These are phyloP conservation scores for Triops longicaudatus DNA, from an alignment of 1,140 invertebrate species.

Conservation along the genomic window DNA sequence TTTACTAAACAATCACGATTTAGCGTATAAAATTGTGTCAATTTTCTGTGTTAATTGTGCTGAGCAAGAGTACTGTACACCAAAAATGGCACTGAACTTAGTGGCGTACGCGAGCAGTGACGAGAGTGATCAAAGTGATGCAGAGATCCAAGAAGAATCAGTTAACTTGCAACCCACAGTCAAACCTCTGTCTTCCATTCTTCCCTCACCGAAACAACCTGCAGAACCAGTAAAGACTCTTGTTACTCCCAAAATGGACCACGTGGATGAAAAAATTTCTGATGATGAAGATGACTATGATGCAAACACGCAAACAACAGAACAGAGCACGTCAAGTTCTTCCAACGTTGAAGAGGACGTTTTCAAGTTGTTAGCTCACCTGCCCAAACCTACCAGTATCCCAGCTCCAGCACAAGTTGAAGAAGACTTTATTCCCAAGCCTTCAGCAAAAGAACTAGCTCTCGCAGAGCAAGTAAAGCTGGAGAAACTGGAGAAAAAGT, in stretches of 20 bases:
- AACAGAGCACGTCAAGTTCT: neutral
- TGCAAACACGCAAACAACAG: neutral
- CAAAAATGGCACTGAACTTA: conserved; percentile 19
- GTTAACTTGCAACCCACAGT: neutral
- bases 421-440: conserved; percentile 12
- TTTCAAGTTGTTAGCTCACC: neutral
- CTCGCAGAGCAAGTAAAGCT: conserved; percentile 20
- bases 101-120: conserved; percentile 23
- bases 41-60: too few relatives aligned
- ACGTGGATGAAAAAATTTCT: neutral
- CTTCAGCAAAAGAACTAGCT: conserved; percentile 22
- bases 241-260: neutral
- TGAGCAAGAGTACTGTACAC: too few relatives aligned
- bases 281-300: neutral
- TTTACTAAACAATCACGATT: too few relatives aligned
- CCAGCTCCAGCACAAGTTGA: neutral
- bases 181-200: neutral
- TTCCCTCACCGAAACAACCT: neutral
- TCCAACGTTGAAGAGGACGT: neutral
- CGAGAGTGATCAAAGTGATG: conserved; percentile 15
- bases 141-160: neutral
- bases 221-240: neutral
- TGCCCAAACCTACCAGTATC: neutral
- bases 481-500: conserved; percentile 3
- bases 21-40: too few relatives aligned